phyloP scores from a whole-genome alignment of 2,888 invertebrate species.

The Desoria tigrina region DNA sequence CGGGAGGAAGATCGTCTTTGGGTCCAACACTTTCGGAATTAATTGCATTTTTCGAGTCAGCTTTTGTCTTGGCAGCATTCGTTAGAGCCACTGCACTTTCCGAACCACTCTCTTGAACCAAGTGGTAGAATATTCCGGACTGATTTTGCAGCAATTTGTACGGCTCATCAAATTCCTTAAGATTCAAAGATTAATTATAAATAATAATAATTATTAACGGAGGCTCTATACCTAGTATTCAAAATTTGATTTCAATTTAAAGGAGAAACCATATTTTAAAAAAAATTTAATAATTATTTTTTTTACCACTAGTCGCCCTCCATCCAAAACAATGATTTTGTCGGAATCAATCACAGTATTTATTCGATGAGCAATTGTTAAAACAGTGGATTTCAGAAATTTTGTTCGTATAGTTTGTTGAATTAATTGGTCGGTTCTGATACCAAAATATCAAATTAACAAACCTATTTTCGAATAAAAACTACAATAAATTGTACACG shows the following conservation, averaged over 20 bases:
- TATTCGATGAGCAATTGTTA: constrained; percentile 87
- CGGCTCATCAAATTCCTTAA: constrained; percentile 50
- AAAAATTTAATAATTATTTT: too few species aligned
- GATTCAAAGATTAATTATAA: too few species aligned
- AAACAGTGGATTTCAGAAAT: constrained; percentile 79
- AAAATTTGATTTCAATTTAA: too few species aligned
- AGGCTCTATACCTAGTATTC: too few species aligned
- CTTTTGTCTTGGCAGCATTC: neutral
- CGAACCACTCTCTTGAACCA: constrained; percentile 46
- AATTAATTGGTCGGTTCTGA: constrained; percentile 78
- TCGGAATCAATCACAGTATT: constrained; percentile 93
- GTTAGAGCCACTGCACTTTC: neutral
- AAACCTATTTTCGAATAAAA: too few species aligned
- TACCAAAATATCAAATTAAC: neutral
- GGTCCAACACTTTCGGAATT: too few species aligned
- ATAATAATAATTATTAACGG: too few species aligned
- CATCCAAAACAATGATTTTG: constrained; percentile 81
- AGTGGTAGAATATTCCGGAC: constrained; percentile 28
- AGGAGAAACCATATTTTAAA: too few species aligned
- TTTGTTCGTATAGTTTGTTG: constrained; percentile 78
- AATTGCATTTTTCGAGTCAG: too few species aligned
- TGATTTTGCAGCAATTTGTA: constrained; percentile 38
- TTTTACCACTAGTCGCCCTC: too few species aligned
- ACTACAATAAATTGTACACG: too few species aligned
- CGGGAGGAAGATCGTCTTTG: too few species aligned